Conservation (phyloP, 2,888 invertebrate genomes). For the Pasiphila rectangulata region DNA sequence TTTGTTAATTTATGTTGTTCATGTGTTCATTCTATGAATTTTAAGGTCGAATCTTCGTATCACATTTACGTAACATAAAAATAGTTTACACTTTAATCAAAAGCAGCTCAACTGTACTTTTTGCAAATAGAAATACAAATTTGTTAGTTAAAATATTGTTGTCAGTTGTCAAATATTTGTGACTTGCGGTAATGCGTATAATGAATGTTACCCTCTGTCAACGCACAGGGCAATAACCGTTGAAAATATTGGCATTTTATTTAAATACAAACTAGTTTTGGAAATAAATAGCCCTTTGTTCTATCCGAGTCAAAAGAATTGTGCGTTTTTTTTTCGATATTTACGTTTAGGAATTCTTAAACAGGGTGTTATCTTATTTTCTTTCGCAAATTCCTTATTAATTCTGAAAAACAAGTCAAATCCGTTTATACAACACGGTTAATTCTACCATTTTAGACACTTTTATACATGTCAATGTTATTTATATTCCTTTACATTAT, state of each 20-base stretch:
- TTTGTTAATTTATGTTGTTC: no score
- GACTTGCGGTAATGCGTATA: constrained; percentile 30
- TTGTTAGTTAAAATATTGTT: constrained; percentile 19
- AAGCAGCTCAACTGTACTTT: constrained; percentile 32
- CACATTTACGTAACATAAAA: no score
- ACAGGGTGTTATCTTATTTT: constrained; percentile 1
- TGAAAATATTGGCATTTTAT: constrained; percentile 64
- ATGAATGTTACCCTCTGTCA: constrained; percentile 51
- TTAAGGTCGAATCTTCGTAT: no score
- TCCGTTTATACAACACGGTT: background rate
- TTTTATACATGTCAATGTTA: background rate
- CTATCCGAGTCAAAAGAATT: constrained; percentile 3
- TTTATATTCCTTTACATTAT: background rate
- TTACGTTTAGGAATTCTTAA: background rate
- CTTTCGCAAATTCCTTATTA: background rate
- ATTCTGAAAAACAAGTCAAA: background rate
- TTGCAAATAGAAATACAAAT: constrained; percentile 31
- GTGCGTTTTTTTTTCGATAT: background rate
- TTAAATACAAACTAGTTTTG: constrained; percentile 63
- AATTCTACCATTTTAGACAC: no score
- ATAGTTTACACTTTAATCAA: constrained; percentile 20
- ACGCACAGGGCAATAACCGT: constrained; percentile 49
- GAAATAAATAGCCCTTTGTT: constrained; percentile 12
- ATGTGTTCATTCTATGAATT: no score
- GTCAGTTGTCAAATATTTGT: constrained; percentile 20